These are phyloP conservation scores for Trachelus stipa DNA, from an alignment of 2,888 invertebrate species.

Conservation along the genomic window DNA sequence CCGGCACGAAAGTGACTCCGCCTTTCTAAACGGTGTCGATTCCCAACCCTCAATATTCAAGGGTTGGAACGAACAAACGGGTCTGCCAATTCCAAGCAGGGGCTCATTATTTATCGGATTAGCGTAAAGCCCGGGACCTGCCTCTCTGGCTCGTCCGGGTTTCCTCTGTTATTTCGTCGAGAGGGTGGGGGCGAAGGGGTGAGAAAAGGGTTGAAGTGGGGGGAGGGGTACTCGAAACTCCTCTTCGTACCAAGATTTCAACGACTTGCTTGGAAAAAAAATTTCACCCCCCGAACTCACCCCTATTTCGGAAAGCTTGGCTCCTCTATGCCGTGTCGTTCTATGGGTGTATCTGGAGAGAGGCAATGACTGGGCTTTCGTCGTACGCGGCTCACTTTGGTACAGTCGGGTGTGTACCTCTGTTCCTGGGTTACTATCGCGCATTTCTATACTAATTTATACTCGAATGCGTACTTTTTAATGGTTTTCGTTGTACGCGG, in stretches of 20 bases:
- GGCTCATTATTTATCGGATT: slow-evolving; percentile 37
- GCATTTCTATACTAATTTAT: too few relatives aligned
- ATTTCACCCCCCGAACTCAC: not conserved
- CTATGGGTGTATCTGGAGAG: not conserved
- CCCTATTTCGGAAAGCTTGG: not conserved
- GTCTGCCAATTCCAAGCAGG: slow-evolving; percentile 20
- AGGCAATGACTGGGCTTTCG: not conserved
- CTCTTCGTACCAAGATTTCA: not conserved
- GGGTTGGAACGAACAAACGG: not conserved
- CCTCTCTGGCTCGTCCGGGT: slow-evolving; percentile 8
- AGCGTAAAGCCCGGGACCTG: slow-evolving; percentile 28
- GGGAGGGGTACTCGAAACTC: slow-evolving; percentile 21
- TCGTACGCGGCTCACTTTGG: not conserved
- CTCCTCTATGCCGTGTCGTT: not conserved
- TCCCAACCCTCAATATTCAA: not conserved
- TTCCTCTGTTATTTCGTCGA: slow-evolving; percentile 14
- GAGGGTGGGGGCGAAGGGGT: not conserved
- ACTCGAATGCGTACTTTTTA: too few relatives aligned
- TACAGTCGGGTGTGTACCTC: too few relatives aligned
- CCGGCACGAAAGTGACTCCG: not conserved
- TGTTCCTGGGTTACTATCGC: not conserved
- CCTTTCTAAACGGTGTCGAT: not conserved
- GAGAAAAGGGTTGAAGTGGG: slow-evolving; percentile 23
- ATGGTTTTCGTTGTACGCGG: too few relatives aligned
- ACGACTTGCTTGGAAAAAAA: not conserved